These are phyloP conservation scores for Tuberolachnus salignus DNA, from an alignment of 2,888 invertebrate genomes.

Conservation along the genomic window DNA sequence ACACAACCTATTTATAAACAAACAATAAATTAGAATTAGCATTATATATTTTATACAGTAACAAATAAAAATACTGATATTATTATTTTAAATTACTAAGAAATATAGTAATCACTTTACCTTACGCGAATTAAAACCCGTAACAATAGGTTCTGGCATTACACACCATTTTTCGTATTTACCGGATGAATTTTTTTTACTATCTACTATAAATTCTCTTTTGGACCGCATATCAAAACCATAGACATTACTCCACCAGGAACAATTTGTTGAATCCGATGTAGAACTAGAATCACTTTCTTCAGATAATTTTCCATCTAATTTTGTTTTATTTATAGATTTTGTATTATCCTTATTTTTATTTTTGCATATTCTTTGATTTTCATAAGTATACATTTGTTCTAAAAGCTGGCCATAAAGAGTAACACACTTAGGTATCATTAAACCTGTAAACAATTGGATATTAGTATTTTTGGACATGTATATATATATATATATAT, in stretches of 20 bases:
- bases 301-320: background rate
- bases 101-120: conserved; percentile 4
- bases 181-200: background rate
- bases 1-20: conserved; percentile 27
- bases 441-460: conserved; percentile 3
- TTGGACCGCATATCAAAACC: conserved; percentile 40
- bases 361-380: background rate
- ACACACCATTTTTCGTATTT: background rate
- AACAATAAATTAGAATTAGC: background rate
- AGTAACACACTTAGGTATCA: conserved; percentile 30
- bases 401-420: conserved; percentile 30
- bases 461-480: too few species aligned
- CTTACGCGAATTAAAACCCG: conserved; percentile 23
- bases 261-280: conserved; percentile 14
- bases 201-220: background rate
- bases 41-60: background rate
- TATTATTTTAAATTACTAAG: background rate
- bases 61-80: background rate
- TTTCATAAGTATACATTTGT: conserved; percentile 14
- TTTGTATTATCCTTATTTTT: background rate
- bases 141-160: conserved; percentile 23
- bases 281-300: background rate
- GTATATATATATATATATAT: too few species aligned
- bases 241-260: conserved; percentile 44
- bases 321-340: background rate